Evolutionary conservation across 37 sponge, comb jelly and placozoan genomes (phyloP).

Genomic region (Geodia barretti): DNA sequence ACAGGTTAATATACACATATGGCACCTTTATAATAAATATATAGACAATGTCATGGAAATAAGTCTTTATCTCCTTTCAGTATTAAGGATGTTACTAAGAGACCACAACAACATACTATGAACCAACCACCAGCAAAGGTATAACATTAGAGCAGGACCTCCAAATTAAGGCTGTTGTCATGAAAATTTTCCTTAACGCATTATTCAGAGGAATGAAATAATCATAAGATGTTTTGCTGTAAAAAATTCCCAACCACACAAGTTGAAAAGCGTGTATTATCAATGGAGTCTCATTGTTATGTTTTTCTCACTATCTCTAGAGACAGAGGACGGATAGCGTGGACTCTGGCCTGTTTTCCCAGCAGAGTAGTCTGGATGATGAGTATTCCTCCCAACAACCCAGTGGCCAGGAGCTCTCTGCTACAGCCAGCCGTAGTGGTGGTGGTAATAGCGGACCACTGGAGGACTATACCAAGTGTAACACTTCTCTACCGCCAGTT

Average conservation of each 20-base stretch:
- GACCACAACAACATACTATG: neutral
- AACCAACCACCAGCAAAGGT: neutral
- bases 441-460: slow-evolving; percentile 24
- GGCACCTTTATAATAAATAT: no score
- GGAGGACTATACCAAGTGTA: slow-evolving; percentile 58
- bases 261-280: no score
- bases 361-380: neutral
- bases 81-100: neutral
- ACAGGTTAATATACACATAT: slow-evolving; percentile 34
- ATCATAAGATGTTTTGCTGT: no score
- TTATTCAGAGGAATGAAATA: no score
- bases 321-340: neutral
- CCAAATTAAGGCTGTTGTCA: no score
- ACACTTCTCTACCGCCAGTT: neutral
- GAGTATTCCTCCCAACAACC: neutral
- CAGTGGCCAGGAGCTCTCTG: neutral
- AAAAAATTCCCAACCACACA: no score
- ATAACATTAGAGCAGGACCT: no score
- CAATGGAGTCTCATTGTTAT: no score
- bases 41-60: neutral
- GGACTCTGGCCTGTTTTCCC: neutral
- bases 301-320: neutral
- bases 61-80: no score
- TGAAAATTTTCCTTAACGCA: no score
- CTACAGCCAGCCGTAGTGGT: neutral